Evolutionary conservation across 2,888 invertebrate species (phyloP).

Genomic region (Hydropsyche betteni): DNA sequence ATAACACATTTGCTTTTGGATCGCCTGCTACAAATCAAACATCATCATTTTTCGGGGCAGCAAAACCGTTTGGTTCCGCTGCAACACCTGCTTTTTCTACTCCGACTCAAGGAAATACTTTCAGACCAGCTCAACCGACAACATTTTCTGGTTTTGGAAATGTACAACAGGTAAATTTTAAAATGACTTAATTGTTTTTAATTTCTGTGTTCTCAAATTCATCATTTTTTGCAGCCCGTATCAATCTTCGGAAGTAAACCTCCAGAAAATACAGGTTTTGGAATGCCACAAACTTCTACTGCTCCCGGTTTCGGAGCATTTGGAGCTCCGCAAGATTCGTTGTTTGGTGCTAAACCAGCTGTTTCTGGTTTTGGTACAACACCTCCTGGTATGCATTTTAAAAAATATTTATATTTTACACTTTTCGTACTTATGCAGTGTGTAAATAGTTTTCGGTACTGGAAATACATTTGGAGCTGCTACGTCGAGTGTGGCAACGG

Average conservation of each 20-base stretch:
- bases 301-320: constrained; percentile 60
- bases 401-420: background rate
- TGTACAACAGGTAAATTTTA: constrained; percentile 27
- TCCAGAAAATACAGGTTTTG: constrained; percentile 56
- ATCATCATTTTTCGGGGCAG: constrained; percentile 60
- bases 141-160: constrained; percentile 54
- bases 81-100: constrained; percentile 51
- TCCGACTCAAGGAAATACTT: constrained; percentile 48
- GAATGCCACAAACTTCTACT: constrained; percentile 57
- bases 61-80: constrained; percentile 65
- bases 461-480: constrained; percentile 55
- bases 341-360: constrained; percentile 61
- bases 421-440: background rate
- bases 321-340: constrained; percentile 55
- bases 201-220: background rate
- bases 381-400: constrained; percentile 55
- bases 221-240: constrained; percentile 49
- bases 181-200: background rate
- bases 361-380: constrained; percentile 53
- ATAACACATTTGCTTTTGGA: constrained; percentile 59
- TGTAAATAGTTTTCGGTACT: constrained; percentile 53
- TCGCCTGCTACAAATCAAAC: constrained; percentile 55
- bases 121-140: constrained; percentile 45
- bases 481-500: constrained; percentile 52
- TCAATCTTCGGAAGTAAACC: constrained; percentile 61